These are phyloP conservation scores for Mythimna albipuncta DNA, from an alignment of 2,888 invertebrate species.

Conservation along the genomic window DNA sequence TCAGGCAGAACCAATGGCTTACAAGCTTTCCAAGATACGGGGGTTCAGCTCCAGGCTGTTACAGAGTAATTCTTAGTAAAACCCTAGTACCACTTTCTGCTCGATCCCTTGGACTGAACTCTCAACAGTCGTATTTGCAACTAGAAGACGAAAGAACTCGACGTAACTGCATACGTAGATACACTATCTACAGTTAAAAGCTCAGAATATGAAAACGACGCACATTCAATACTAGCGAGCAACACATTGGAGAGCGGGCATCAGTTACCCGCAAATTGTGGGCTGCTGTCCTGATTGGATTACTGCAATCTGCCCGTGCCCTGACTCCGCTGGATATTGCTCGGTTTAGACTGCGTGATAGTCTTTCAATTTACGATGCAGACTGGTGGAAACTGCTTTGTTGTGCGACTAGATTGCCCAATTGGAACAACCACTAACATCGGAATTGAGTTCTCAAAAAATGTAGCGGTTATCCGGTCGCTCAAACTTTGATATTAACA, in stretches of 20 bases:
- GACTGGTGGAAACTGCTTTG: conserved; percentile 5
- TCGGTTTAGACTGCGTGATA: conserved; percentile 31
- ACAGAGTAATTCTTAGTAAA: too few species aligned
- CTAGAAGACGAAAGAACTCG: background rate
- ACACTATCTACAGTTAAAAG: conserved; percentile 20
- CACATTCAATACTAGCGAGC: conserved; percentile 21
- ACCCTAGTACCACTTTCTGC: too few species aligned
- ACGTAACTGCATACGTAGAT: background rate
- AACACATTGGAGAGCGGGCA: conserved; percentile 44
- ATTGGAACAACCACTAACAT: background rate
- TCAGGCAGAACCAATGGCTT: too few species aligned
- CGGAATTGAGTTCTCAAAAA: background rate
- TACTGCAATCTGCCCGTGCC: conserved; percentile 58
- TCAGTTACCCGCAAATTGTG: conserved; percentile 69
- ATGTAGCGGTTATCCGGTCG: too few species aligned
- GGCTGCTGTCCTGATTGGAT: conserved; percentile 69
- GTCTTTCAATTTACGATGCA: conserved; percentile 44
- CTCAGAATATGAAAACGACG: conserved; percentile 44
- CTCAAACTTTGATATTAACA: background rate
- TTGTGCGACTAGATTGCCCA: background rate
- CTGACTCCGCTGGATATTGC: conserved; percentile 43
- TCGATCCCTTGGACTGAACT: too few species aligned
- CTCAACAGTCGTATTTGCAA: too few species aligned
- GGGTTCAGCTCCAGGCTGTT: too few species aligned
- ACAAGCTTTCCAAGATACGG: too few species aligned